phyloP scores from a whole-genome alignment of 2,797 vertebrate genomes.

The Alca torda region DNA sequence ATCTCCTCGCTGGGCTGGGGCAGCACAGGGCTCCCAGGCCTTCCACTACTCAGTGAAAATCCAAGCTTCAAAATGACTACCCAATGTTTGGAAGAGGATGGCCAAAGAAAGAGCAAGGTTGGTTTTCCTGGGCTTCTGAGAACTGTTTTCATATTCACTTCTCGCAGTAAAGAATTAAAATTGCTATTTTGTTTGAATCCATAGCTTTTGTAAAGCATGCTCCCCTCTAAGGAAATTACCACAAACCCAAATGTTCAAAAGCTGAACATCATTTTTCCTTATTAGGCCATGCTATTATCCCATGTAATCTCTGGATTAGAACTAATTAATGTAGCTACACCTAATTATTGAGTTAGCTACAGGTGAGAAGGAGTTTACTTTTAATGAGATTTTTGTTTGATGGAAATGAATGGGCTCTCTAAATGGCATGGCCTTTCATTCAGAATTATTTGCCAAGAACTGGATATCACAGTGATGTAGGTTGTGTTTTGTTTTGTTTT shows the following conservation, averaged over 20 bases:
- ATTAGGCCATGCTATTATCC: slow-evolving; percentile 31
- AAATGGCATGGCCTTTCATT: neutral
- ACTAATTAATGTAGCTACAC: slow-evolving; percentile 34
- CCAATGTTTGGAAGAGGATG: neutral
- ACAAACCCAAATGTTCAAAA: neutral
- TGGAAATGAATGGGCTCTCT: neutral
- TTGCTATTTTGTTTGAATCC: neutral
- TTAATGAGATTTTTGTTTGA: slow-evolving; percentile 32
- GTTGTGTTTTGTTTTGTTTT: neutral
- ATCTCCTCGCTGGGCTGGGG: neutral
- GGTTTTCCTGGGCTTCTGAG: slow-evolving; percentile 14
- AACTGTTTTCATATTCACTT: neutral
- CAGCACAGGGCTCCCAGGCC: neutral
- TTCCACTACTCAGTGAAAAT: neutral
- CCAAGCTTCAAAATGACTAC: neutral
- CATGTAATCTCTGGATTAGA: slow-evolving; percentile 49
- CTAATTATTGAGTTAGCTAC: slow-evolving; percentile 33
- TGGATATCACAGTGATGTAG: neutral
- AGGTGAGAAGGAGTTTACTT: slow-evolving; percentile 47
- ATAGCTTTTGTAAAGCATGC: neutral
- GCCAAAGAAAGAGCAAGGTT: neutral
- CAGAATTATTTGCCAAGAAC: neutral
- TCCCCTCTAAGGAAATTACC: neutral
- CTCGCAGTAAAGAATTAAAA: neutral
- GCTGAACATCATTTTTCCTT: neutral